Percentiles rank a stretch among this genome's conserved stretches.
These are phyloP conservation scores for Apeltes quadracus DNA, from an alignment of 2,113 vertebrate genomes.

Conservation along the genomic window DNA sequence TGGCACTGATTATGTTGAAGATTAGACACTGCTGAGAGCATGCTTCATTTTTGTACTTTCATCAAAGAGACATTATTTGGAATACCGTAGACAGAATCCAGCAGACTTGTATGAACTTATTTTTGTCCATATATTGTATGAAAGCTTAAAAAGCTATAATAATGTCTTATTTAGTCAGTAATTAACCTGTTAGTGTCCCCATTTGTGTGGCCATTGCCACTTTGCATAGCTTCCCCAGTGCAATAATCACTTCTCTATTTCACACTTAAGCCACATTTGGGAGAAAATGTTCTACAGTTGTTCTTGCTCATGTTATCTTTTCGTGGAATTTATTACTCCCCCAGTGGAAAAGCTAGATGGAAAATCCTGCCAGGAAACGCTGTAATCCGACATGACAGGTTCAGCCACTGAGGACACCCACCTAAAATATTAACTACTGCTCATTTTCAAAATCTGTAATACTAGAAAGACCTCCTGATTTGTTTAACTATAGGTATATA, in stretches of 20 bases:
- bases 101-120: background rate
- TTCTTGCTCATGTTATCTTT: constrained; percentile 40
- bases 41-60: background rate
- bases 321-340: constrained; percentile 43
- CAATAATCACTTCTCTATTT: constrained; percentile 21
- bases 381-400: constrained; percentile 53
- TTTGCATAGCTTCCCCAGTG: background rate
- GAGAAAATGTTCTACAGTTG: constrained; percentile 45
- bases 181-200: background rate
- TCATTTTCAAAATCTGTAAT: constrained; percentile 18
- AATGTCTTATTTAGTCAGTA: background rate
- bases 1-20: constrained; percentile 19
- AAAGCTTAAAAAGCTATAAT: constrained; percentile 4
- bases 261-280: constrained; percentile 27
- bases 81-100: background rate
- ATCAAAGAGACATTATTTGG: background rate
- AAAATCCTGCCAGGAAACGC: constrained; percentile 30
- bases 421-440: constrained; percentile 42
- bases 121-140: constrained; percentile 9
- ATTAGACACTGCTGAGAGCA: constrained; percentile 5
- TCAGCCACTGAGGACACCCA: constrained; percentile 21
- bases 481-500: background rate
- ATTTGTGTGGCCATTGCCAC: background rate
- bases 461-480: background rate
- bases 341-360: constrained; percentile 33